Percentiles rank a stretch among this genome's conserved stretches.
These are phyloP conservation scores for Chionomys nivalis DNA, from an alignment of 2,113 vertebrate species.

Conservation along the genomic window DNA sequence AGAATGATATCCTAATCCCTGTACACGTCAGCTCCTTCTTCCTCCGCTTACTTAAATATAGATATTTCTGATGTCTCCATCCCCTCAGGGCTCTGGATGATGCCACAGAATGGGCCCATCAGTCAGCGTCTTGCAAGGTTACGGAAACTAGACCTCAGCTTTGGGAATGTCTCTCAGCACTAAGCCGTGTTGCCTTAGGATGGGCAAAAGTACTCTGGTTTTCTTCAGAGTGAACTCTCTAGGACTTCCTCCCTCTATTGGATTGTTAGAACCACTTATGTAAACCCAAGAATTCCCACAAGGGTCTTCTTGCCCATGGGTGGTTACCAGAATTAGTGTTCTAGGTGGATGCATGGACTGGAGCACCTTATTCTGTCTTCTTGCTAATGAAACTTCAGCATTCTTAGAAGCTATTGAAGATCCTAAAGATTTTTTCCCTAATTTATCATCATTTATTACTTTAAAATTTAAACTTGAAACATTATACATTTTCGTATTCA, in stretches of 20 bases:
- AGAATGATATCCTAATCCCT: not conserved
- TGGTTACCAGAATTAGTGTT: not conserved
- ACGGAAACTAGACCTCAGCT: not conserved
- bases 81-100: not conserved
- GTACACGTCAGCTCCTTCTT: not conserved
- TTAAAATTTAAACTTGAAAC: constrained; percentile 31
- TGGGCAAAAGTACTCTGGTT: too few species aligned
- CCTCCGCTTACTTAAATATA: not conserved
- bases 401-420: not conserved
- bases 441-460: constrained; percentile 6
- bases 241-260: not conserved
- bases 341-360: not conserved
- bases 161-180: not conserved
- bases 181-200: not conserved
- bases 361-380: not conserved
- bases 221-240: too few species aligned
- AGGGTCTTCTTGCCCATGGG: not conserved
- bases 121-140: not conserved
- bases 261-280: not conserved
- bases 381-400: not conserved
- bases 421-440: not conserved
- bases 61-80: not conserved
- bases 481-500: not conserved
- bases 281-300: fast-evolving
- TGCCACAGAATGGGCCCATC: not conserved